Evolutionary conservation across 2,113 vertebrate genomes (phyloP).

Genomic region (Corythornis vintsioides): DNA sequence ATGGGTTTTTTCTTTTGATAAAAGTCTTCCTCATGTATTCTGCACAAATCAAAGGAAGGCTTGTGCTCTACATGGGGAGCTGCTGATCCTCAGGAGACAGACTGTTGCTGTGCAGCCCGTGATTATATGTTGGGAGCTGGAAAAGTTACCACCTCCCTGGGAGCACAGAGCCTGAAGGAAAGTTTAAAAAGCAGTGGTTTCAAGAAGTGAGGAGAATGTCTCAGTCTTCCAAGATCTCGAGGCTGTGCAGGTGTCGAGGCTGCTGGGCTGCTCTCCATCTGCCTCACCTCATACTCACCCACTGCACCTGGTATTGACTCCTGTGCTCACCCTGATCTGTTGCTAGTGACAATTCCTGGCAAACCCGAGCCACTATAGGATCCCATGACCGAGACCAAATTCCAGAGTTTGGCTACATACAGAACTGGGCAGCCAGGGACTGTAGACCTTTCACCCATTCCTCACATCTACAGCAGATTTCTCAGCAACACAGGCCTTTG

Average conservation of each 20-base stretch:
- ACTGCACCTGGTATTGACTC: accelerated
- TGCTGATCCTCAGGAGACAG: background rate
- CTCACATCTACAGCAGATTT: background rate
- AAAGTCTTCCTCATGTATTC: background rate
- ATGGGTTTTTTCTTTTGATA: background rate
- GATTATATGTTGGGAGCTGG: background rate
- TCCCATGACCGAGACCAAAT: accelerated
- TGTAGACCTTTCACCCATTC: accelerated
- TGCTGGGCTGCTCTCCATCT: accelerated
- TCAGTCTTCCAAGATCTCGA: accelerated
- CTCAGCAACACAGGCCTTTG: background rate
- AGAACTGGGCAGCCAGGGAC: accelerated
- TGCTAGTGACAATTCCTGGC: background rate
- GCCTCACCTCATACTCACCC: background rate
- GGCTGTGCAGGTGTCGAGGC: background rate
- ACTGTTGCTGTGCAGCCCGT: accelerated
- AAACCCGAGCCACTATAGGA: background rate
- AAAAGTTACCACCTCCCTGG: accelerated
- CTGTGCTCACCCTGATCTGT: background rate
- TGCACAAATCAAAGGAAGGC: background rate
- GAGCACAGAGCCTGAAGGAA: background rate
- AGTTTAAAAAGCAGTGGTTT: background rate
- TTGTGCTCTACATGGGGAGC: background rate
- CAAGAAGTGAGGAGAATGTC: background rate
- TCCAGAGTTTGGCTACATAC: accelerated